Evolutionary conservation across 2,113 vertebrate species (phyloP), one percentile per base, ranked within the genome.

Genomic region (Neopipo cinnamomea): DNA sequence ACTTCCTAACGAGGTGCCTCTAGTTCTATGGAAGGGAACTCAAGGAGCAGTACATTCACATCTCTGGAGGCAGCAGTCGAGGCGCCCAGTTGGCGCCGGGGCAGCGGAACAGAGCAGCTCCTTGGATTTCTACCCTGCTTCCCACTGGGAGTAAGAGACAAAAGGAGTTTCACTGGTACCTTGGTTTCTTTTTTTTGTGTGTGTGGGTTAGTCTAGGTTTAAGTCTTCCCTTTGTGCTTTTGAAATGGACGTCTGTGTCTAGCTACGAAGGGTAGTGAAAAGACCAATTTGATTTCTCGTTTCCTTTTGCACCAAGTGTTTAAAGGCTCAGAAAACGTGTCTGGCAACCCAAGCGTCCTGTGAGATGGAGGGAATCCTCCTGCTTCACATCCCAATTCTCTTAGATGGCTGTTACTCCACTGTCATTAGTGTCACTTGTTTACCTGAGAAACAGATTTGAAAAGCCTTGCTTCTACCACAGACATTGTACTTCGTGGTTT

Each of bases 41-140:
- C 96, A 97, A 98, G 95, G 97, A 97, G 97, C 97, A 98, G 97
- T 99, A 99, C 99, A 99, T 99, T 99, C 99, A 99, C 98, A 98
- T 98, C 98, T 99, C 98, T 98, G 98, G 98, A 99, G 99, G 99
- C 99, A 99, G 98, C 98, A 98, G 98, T 98, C 96, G 97, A 97
- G 97, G 98, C 8, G 97, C 98, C 98, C 96, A 97, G 97, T 96
- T 96, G 96, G 98, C 96, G 95, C 96, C 94, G 94, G 90, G 92
- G 93, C 92, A 82, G 96, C 97, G 98, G 98, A 97, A 93, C 96
- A 96, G 95, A 97, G 96, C 96, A 96, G 97, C 97, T 97, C 97
- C 97, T 94, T 96, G 85, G 71, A 93, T 95, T 97, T 96, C 97
- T 95, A 96, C 97, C 95, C 97, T 97, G 95, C 96, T 97, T 96